A percentile compares a stretch with the other conserved stretches of the same genome.
Evolutionary conservation across 1,140 invertebrate genomes (phyloP).

Genomic region (Eufriesea mexicana): DNA sequence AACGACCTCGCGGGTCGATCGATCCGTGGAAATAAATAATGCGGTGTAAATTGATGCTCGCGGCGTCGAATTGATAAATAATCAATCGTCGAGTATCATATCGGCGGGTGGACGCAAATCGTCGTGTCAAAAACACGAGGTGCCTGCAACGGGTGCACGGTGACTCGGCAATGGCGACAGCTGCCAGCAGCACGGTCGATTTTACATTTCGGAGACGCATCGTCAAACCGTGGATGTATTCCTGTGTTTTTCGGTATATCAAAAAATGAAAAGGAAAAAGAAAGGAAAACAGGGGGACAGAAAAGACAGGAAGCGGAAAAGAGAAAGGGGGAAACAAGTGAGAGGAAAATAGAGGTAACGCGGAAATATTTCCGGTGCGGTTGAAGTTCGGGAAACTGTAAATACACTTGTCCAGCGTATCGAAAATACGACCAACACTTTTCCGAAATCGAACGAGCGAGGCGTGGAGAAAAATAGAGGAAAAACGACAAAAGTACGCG

Average conservation of each 20-base stretch:
- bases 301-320: background rate
- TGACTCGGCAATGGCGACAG: conserved; percentile 71
- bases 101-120: conserved; percentile 51
- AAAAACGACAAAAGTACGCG: conserved; percentile 23
- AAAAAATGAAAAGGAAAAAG: background rate
- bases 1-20: background rate
- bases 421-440: background rate
- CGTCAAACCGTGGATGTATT: conserved; percentile 23
- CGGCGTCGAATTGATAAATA: conserved; percentile 58
- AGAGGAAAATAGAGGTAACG: background rate
- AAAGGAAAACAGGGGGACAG: background rate
- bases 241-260: conserved; percentile 30
- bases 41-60: conserved; percentile 48
- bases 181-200: conserved; percentile 67
- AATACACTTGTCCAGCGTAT: background rate
- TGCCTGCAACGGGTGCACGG: conserved; percentile 57
- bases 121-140: conserved; percentile 71
- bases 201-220: conserved; percentile 61
- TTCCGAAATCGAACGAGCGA: background rate
- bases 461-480: background rate
- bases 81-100: conserved; percentile 64
- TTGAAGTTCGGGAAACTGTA: background rate
- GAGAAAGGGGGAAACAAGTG: too few species aligned
- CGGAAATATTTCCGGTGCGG: background rate
- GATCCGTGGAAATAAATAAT: conserved; percentile 34